Evolutionary conservation across 1,140 invertebrate species (phyloP).

Genomic region (Drosophila ogumai): DNA sequence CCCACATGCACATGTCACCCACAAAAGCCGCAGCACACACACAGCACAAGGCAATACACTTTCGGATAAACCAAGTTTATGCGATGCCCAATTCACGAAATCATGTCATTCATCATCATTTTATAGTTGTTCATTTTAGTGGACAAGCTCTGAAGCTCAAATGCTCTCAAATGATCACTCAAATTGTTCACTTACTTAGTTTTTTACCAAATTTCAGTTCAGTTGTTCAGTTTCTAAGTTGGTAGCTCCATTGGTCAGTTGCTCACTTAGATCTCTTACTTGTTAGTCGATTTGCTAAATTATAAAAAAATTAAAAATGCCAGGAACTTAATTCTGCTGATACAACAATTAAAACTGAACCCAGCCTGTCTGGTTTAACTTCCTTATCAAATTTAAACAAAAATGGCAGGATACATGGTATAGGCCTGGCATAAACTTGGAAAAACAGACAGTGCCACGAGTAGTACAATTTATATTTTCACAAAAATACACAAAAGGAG

Average conservation of each 20-base stretch:
- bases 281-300: neutral
- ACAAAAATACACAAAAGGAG: slow-evolving; percentile 37
- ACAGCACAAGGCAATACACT: slow-evolving; percentile 2
- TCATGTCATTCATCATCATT: neutral
- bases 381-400: neutral
- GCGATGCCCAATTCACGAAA: neutral
- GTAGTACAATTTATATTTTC: slow-evolving; percentile 53
- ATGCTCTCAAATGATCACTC: neutral
- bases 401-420: neutral
- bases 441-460: slow-evolving; percentile 22
- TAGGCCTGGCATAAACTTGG: slow-evolving; percentile 4
- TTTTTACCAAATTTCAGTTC: neutral
- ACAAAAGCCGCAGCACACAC: slow-evolving; percentile 25
- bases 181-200: too few species aligned
- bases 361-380: neutral
- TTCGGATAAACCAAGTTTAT: slow-evolving; percentile 13
- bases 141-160: neutral
- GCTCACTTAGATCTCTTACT: neutral
- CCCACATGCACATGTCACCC: slow-evolving; percentile 64
- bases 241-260: neutral
- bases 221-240: neutral
- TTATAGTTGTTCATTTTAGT: neutral
- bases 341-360: neutral
- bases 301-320: neutral
- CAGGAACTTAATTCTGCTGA: neutral